phyloP scores from a whole-genome alignment of 2,888 invertebrate species.

The Laspeyria flexula region DNA sequence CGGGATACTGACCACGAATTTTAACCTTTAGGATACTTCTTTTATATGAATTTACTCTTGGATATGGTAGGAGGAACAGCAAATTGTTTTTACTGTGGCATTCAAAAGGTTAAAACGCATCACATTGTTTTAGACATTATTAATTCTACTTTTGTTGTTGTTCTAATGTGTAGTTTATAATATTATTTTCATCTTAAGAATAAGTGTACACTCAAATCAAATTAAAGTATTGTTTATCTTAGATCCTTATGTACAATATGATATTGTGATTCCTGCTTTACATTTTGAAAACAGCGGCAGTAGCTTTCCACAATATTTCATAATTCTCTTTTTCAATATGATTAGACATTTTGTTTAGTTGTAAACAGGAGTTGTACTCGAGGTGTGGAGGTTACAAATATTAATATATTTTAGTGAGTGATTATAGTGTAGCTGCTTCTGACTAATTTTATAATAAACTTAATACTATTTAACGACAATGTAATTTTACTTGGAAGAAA shows the following conservation, averaged over 20 bases:
- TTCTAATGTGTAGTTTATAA: constrained; percentile 52
- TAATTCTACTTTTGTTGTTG: constrained; percentile 25
- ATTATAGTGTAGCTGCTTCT: constrained; percentile 21
- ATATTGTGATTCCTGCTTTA: constrained; percentile 23
- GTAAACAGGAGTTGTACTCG: neutral
- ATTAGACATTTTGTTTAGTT: neutral
- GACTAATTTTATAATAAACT: constrained; percentile 19
- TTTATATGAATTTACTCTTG: no score
- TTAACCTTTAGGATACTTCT: no score
- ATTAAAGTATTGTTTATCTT: constrained; percentile 49
- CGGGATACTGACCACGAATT: no score
- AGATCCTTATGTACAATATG: constrained; percentile 33
- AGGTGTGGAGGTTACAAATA: constrained; percentile 4
- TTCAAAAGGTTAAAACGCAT: no score
- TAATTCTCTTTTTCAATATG: neutral
- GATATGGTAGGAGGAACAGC: no score
- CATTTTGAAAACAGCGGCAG: constrained; percentile 18
- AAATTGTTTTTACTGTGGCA: no score
- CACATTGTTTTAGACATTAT: constrained; percentile 46
- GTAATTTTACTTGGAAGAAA: constrained; percentile 16
- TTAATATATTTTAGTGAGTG: constrained; percentile 16
- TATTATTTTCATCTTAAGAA: constrained; percentile 37
- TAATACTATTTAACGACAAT: constrained; percentile 28
- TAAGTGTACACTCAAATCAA: constrained; percentile 50
- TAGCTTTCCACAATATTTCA: constrained; percentile 2